Evolutionary conservation across 2,113 vertebrate species (phyloP), one percentile per base, ranked within the genome.

Genomic region (Hepsetus odoe): DNA sequence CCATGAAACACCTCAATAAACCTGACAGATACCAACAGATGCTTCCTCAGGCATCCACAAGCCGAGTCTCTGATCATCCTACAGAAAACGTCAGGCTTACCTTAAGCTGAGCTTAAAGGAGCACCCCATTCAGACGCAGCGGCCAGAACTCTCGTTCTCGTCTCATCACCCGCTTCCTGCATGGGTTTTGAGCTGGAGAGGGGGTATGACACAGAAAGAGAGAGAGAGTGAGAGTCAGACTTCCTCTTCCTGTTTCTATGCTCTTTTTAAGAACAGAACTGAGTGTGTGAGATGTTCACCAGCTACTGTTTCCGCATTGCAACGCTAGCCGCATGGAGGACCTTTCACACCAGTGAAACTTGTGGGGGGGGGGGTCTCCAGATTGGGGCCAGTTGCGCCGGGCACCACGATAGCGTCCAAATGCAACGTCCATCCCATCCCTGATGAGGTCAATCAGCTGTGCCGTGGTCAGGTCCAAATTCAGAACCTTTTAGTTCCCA

Each of bases 191-290:
- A 20, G 32, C 20, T 1, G 30, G 20, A 65, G 61, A 65, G 35
- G 38, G 22, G 20, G 13, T 62, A 62, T 65, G 7, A 12, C 10
- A 65, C 56, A 59, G 44, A 14, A 33, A 77, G 68, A 66, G 69
- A 72, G 72, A 38, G 73, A 35, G 61, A 74, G 5, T 55, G 24
- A 68, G n/a, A 58, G 0, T 67, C 14, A 58, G 12, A 72, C 77
- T 79, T 79, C 77, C 77, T 72, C 58, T 79, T 79, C 77, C 77
- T 79, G 68, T 72, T 76, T 76, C 64, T 67, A 28, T 24, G 12
- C 51, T 40, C 46, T 38, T 28, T 71, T 78, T 38, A 62, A 71
- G 53, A 78, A 78, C 55, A 71, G 76, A 71, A 71, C 18, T 56
- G 58, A 77, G 55, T 28, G 42, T 8, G 32, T 3, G 33, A 64